phyloP scores from a whole-genome alignment of 2,888 invertebrate species.

The Nasonovia ribisnigri region DNA sequence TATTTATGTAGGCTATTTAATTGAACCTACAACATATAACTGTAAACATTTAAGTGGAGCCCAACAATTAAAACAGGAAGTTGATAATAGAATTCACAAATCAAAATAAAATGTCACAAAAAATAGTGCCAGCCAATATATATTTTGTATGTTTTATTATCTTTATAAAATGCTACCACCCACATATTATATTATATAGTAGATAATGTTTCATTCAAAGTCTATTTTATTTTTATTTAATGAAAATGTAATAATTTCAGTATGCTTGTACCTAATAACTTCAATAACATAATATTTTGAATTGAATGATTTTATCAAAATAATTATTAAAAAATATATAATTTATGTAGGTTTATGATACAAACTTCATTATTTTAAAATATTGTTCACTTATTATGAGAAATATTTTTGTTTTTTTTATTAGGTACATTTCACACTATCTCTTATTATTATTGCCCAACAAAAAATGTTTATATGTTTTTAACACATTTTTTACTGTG shows the following conservation, averaged over 20 bases:
- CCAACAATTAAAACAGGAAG: slow-evolving; percentile 49
- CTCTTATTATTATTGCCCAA: not conserved
- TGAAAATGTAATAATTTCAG: not conserved
- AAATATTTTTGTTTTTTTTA: not conserved
- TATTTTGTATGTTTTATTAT: slow-evolving; percentile 6
- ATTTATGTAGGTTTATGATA: not conserved
- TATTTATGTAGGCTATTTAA: slow-evolving; percentile 24
- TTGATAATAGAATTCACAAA: slow-evolving; percentile 38
- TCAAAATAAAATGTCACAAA: not conserved
- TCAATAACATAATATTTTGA: not conserved
- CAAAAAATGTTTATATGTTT: not conserved
- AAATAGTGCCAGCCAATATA: not conserved
- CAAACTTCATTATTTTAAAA: not conserved
- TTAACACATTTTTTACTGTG: not conserved
- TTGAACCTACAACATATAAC: slow-evolving; percentile 14
- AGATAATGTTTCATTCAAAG: not conserved
- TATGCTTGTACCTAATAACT: not conserved
- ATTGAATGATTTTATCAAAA: not conserved
- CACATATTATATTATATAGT: not conserved
- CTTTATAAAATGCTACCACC: not conserved
- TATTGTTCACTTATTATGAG: not conserved
- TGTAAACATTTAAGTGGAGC: slow-evolving; percentile 21
- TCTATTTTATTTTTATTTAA: not conserved
- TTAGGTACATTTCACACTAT: not conserved
- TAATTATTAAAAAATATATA: not conserved